Evolutionary conservation across 1,140 invertebrate species (phyloP).

Genomic region (Macrostomum lignano): DNA sequence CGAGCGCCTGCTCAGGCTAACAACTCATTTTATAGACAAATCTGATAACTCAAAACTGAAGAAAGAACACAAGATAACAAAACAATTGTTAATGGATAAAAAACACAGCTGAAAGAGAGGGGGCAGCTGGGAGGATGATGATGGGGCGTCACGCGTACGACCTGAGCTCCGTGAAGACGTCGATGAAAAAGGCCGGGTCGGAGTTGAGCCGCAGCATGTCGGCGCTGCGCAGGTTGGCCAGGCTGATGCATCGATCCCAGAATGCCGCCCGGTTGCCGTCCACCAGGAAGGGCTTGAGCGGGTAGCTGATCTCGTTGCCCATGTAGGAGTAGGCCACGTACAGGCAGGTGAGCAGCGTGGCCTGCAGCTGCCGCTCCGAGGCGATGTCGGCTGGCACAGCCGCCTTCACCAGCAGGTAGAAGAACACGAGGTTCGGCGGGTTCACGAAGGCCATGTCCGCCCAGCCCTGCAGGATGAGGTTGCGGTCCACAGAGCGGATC

Average conservation of each 20-base stretch:
- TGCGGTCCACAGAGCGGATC: slow-evolving; percentile 76
- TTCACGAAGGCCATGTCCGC: slow-evolving; percentile 98
- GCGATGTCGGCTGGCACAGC: slow-evolving; percentile 34
- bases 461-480: slow-evolving; percentile 79
- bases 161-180: slow-evolving; percentile 90
- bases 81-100: no score
- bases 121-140: no score
- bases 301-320: slow-evolving; percentile 94
- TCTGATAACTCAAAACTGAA: no score
- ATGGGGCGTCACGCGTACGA: slow-evolving; percentile 34
- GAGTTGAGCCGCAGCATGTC: slow-evolving; percentile 93
- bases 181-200: slow-evolving; percentile 85
- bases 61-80: no score
- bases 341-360: slow-evolving; percentile 75
- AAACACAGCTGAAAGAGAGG: no score
- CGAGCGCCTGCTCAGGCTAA: no score
- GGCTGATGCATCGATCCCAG: slow-evolving; percentile 76
- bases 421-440: slow-evolving; percentile 94
- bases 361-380: slow-evolving; percentile 61
- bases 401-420: slow-evolving; percentile 83
- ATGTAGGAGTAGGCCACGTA: slow-evolving; percentile 81
- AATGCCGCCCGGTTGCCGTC: slow-evolving; percentile 31
- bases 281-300: slow-evolving; percentile 77
- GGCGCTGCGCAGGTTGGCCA: slow-evolving; percentile 61
- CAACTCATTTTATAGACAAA: no score